Evolutionary conservation across 2,797 vertebrate species (phyloP).

Genomic region (Sebastes nivosus): DNA sequence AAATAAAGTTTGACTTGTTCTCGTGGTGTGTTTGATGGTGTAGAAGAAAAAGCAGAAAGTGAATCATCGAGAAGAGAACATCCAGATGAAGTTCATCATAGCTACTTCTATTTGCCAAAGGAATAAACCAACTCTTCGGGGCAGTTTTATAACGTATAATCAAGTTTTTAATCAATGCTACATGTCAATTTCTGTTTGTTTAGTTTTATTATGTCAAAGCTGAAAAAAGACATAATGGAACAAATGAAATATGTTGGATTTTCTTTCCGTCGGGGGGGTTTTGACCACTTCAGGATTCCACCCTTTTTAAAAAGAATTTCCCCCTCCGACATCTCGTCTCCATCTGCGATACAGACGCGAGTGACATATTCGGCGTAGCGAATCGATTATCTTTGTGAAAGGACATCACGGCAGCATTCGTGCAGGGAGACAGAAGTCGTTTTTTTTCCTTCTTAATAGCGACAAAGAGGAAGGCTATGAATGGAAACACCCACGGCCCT

Average conservation of each 20-base stretch:
- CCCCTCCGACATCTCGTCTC: slow-evolving; percentile 53
- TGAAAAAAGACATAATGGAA: slow-evolving; percentile 7
- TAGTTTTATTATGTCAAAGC: neutral
- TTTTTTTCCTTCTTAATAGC: neutral
- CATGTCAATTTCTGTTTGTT: neutral
- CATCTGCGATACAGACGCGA: slow-evolving; percentile 51
- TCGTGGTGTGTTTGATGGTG: no score
- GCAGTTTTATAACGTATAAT: neutral
- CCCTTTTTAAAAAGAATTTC: neutral
- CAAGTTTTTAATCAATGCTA: neutral
- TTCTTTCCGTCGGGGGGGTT: neutral
- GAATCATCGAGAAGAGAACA: neutral
- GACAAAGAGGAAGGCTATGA: neutral
- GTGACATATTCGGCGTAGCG: slow-evolving; percentile 41
- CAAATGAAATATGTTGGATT: neutral
- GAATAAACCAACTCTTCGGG: neutral
- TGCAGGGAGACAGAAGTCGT: slow-evolving; percentile 20
- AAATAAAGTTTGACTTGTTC: neutral
- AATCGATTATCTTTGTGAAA: slow-evolving; percentile 51
- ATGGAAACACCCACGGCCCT: slow-evolving; percentile 4
- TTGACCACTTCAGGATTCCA: slow-evolving; percentile 29
- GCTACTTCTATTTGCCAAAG: neutral
- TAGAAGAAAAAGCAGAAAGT: neutral
- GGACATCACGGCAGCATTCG: slow-evolving; percentile 27
- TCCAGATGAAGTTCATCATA: neutral